Evolutionary conservation across 2,888 invertebrate species (phyloP), one percentile per base, ranked within the genome.

Genomic region (Xanthorhoe spadicearia): DNA sequence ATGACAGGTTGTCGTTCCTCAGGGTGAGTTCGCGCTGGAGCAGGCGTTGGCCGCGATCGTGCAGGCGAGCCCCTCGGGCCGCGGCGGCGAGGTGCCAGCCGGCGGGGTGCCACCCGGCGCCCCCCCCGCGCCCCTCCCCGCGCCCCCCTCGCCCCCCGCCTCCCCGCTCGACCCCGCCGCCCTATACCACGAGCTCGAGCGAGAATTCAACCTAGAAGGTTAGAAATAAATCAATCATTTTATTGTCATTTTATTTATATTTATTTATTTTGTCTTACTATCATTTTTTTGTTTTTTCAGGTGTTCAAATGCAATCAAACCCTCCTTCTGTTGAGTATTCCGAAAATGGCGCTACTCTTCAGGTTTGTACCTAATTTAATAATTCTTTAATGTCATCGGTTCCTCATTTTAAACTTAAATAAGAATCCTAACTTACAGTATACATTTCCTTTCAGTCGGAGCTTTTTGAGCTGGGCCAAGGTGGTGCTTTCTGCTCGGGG

Each of bases 391-490:
- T n/a, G n/a, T n/a, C n/a, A n/a, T n/a, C n/a, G n/a, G n/a, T n/a
- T n/a, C n/a, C n/a, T n/a, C n/a, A n/a, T n/a, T n/a, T n/a, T n/a
- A n/a, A n/a, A n/a, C n/a, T n/a, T n/a, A n/a, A n/a, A n/a, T n/a
- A n/a, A n/a, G n/a, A n/a, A n/a, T n/a, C n/a, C n/a, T n/a, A n/a
- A n/a, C 2, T 38, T 13, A 10, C 38, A 38, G 13, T 1, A 46
- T 15, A 1, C 6, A n/a, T 46, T 15, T n/a, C 1, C 48, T 48
- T 57, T 28, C 35, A 61, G 61, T 61, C 61, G 0, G 61, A 61
- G 54, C 17, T 61, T 5, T 61, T 61, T 15, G 61, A 61, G 61
- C 15, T 61, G 48, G 61, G 54, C 0, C 61, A 61, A 54, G 18
- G 46, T 5, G 61, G 61, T 5, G n/a, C n/a, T n/a, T 54, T 32